Evolutionary conservation across 2,888 invertebrate genomes (phyloP).

Genomic region (Megamerina dolium): DNA sequence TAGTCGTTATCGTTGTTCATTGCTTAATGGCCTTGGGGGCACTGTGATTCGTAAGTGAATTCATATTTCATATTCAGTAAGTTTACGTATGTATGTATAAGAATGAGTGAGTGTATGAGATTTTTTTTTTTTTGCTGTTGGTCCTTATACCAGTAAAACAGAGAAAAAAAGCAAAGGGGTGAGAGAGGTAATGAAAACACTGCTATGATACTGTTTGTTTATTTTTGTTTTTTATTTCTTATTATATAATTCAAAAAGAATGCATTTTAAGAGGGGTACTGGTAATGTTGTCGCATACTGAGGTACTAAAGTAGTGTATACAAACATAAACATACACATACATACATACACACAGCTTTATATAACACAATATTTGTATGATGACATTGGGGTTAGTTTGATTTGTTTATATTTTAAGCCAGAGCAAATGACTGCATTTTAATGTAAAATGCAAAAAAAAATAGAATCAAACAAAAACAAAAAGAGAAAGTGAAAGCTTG

Average conservation of each 20-base stretch:
- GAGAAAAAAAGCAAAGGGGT: no score
- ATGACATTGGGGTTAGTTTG: neutral
- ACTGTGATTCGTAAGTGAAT: constrained; percentile 43
- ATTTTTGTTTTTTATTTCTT: constrained; percentile 9
- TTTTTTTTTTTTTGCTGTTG: constrained; percentile 14
- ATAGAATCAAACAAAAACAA: no score
- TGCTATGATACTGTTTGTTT: constrained; percentile 8
- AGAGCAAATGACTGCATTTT: neutral
- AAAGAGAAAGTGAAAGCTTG: neutral
- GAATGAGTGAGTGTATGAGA: constrained; percentile 3
- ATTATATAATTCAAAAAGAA: constrained; percentile 1
- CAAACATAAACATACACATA: no score
- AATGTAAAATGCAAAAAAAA: neutral
- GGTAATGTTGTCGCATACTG: constrained; percentile 15
- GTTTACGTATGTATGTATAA: neutral
- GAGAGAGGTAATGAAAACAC: no score
- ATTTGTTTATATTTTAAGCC: constrained; percentile 1
- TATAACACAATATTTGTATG: no score
- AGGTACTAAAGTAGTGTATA: neutral
- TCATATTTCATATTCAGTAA: constrained; percentile 42
- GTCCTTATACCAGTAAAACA: no score
- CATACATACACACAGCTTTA: no score
- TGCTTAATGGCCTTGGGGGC: constrained; percentile 40
- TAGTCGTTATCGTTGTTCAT: no score
- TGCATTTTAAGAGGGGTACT: constrained; percentile 30